Evolutionary conservation across 2,113 vertebrate genomes (phyloP).

Genomic region (Coregonus clupeaformis): DNA sequence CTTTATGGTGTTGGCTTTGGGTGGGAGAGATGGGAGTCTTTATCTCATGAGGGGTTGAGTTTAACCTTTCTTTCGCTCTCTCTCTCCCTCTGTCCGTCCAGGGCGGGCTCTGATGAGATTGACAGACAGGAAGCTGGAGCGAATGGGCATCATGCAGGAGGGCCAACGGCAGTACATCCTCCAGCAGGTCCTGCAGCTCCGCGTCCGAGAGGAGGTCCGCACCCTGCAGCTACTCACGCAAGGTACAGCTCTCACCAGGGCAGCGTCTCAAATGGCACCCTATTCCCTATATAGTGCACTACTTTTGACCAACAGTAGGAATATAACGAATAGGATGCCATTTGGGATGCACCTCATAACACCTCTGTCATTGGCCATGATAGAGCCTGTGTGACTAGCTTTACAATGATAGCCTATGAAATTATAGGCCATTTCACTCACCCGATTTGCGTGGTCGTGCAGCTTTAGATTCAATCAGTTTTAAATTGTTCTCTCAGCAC

Average conservation of each 20-base stretch:
- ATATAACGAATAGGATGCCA: too few relatives aligned
- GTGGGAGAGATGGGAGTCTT: too few relatives aligned
- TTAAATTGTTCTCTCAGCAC: background rate
- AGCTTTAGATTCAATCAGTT: background rate
- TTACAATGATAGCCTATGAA: too few relatives aligned
- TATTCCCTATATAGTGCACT: too few relatives aligned
- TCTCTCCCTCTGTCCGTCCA: conserved; percentile 43
- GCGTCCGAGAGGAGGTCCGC: conserved; percentile 95
- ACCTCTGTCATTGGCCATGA: too few relatives aligned
- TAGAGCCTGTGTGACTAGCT: too few relatives aligned
- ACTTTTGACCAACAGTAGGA: too few relatives aligned
- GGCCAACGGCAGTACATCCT: conserved; percentile 92
- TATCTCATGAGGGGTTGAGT: background rate
- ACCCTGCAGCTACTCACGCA: conserved; percentile 97
- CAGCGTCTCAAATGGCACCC: too few relatives aligned
- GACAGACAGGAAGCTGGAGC: conserved; percentile 95
- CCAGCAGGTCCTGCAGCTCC: conserved; percentile 97
- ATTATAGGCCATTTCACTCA: too few relatives aligned
- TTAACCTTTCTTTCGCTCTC: background rate
- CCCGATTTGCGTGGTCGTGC: too few relatives aligned
- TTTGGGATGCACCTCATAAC: too few relatives aligned
- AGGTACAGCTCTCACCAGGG: conserved; percentile 70
- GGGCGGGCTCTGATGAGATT: conserved; percentile 94
- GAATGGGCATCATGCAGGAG: conserved; percentile 96
- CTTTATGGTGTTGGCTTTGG: too few relatives aligned